Conservation (phyloP, 2,113 vertebrate genomes). For the Cephalophus harveyi region DNA sequence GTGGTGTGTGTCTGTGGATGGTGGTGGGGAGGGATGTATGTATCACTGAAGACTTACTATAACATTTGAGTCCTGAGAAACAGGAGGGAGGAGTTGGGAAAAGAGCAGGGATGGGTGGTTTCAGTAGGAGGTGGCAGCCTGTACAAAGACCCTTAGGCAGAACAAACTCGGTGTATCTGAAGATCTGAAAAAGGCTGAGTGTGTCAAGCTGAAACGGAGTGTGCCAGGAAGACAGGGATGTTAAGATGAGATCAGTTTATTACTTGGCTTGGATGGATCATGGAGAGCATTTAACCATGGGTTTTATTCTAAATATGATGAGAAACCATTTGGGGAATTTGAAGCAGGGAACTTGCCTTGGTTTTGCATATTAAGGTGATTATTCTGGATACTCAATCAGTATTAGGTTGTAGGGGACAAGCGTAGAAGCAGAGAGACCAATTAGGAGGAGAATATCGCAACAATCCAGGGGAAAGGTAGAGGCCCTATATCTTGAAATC, state of each 20-base stretch:
- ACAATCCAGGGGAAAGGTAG: neutral
- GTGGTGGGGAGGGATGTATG: neutral
- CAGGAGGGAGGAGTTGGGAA: neutral
- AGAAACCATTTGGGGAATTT: neutral
- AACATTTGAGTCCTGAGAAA: neutral
- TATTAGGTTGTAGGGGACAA: neutral
- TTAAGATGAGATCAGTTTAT: neutral
- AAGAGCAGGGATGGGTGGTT: neutral
- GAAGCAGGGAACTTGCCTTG: neutral
- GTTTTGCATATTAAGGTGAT: neutral
- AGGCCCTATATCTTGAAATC: neutral
- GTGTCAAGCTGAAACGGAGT: too few species aligned
- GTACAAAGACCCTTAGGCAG: neutral
- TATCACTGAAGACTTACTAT: neutral
- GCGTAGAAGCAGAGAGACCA: neutral
- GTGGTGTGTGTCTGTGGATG: neutral
- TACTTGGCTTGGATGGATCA: too few species aligned
- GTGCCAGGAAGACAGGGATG: accelerated
- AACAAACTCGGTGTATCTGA: neutral
- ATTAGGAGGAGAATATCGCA: neutral
- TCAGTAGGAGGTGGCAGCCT: neutral
- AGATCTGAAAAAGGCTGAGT: neutral
- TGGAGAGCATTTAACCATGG: neutral
- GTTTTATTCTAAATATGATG: neutral
- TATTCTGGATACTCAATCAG: neutral